Evolutionary conservation across 2,113 vertebrate species (phyloP).

Genomic region (Nannobrachium achirus): DNA sequence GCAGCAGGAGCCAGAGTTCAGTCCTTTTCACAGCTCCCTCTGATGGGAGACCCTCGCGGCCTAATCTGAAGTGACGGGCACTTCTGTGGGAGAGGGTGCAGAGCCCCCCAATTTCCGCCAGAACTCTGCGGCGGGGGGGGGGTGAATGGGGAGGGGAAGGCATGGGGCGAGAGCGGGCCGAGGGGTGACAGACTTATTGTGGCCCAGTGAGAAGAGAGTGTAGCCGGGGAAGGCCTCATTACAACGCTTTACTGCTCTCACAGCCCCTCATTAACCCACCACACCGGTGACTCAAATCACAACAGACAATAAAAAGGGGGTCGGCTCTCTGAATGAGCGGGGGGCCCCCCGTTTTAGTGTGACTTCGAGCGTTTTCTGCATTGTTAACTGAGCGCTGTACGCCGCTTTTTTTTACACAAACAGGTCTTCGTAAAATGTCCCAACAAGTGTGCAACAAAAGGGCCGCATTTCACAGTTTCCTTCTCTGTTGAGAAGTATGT

Average conservation of each 20-base stretch:
- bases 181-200: constrained; percentile 72
- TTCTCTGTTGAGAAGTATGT: background rate
- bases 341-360: constrained; percentile 40
- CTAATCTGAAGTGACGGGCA: constrained; percentile 82
- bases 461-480: constrained; percentile 3
- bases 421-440: constrained; percentile 30
- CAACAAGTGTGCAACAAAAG: constrained; percentile 28
- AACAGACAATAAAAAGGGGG: constrained; percentile 76
- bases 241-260: constrained; percentile 78
- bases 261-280: constrained; percentile 78
- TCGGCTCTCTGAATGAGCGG: constrained; percentile 43
- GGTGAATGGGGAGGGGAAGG: constrained; percentile 54
- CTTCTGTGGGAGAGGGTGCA: constrained; percentile 69
- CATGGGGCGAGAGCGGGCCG: constrained; percentile 28
- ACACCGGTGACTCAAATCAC: constrained; percentile 76
- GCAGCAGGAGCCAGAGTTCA: constrained; percentile 55
- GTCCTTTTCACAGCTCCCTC: constrained; percentile 78
- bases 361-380: constrained; percentile 34
- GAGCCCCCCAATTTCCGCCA: constrained; percentile 69
- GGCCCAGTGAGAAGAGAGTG: constrained; percentile 60
- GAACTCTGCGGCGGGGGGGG: constrained; percentile 69
- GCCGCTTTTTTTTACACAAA: constrained; percentile 48
- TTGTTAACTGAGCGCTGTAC: constrained; percentile 43
- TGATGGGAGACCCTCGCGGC: constrained; percentile 49
- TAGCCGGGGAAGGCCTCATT: constrained; percentile 70